Evolutionary conservation across 2,888 invertebrate genomes (phyloP), one percentile per base, ranked within the genome.

Genomic region (Copidosoma aretas): DNA sequence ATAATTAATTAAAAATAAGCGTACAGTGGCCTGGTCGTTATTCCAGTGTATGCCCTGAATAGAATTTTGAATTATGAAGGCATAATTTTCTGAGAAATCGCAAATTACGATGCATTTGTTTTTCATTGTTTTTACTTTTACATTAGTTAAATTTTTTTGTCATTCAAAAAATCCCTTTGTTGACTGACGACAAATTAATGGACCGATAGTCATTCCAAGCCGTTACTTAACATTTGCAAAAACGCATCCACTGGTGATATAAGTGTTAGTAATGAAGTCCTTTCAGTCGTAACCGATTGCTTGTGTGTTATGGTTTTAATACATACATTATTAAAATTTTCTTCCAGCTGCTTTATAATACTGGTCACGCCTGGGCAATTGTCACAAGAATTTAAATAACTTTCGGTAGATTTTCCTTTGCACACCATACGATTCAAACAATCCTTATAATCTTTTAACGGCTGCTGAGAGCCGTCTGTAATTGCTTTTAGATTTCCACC

Each of bases 311-410:
- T 32, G 32, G 4, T 56, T 56, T 56, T 15, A 56, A 56, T 56
- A 25, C 4, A 56, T 56, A 8, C 12, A 19, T 56, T 15, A 19
- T 56, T 15, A 21, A 56, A 56, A 56, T 56, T 56, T 56, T 56
- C n/a, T 56, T 56, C 56, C 32, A 56, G 32, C 12, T 56, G 56
- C 2, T 56, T 21, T 4, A 56, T 56, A 25, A 56, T 32, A 32
- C 8, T 32, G 32, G 32, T 5, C 32, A 24, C 57, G 15, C 62
- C 61, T 46, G 71, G 73, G 43, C 73, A 73, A 15, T 60, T 25
- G 12, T 39, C 17, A 51, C 71, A 73, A 32, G 61, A 14, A 32
- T 67, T 39, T 5, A 66, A 43, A 63, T 69, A 62, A 60, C 73
- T 71, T 21, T 71, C 63, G 17, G 60, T 24, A 56, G 24, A 56